Evolutionary conservation across 2,113 vertebrate genomes (phyloP), one percentile per base, ranked within the genome.

Genomic region (Ophiodon elongatus): DNA sequence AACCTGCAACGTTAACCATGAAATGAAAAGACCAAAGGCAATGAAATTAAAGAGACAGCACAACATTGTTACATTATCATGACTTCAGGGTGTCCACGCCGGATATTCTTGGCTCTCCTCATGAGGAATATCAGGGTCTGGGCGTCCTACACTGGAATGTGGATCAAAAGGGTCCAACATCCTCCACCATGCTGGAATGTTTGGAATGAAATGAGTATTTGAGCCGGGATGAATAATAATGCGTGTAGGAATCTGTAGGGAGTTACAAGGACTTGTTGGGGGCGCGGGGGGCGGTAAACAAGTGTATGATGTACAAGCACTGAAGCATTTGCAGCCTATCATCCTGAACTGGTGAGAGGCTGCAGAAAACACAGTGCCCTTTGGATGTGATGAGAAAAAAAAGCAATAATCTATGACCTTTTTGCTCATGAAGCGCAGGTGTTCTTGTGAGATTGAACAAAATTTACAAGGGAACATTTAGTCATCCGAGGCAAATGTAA

Each of bases 131-230:
- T 62, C 60, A 47, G 50, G n/a, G 66, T 81, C 70, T 65, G 29
- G 50, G 6, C 25, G 35, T 76, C 73, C 83, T 56, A 19, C 6
- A 33, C 27, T 77, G 86, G 86, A 88, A 90, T 87, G 77, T 87
- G 67, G 76, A 71, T 84, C 79, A 88, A 79, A 85, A 77, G 50
- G 75, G 77, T 70, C 27, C 21, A 64, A 77, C 71, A 85, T 80
- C 72, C 60, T 72, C 8, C 0, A 71, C 33, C 62, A 76, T 47
- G 69, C 64, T 69, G 82, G 84, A 91, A 90, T 87, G 77, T 35
- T 80, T 62, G 76, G 82, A 90, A 89, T 67, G 41, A 89, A 68
- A 80, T 27, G 23, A 77, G 54, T 25, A 70, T 85, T 84, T 82
- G 33, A 75, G 45, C 43, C 64, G 21, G 72, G 39, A 62, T 66